phyloP scores from a whole-genome alignment of 1,140 invertebrate species.

The Ptiloglossa arizonensis region DNA sequence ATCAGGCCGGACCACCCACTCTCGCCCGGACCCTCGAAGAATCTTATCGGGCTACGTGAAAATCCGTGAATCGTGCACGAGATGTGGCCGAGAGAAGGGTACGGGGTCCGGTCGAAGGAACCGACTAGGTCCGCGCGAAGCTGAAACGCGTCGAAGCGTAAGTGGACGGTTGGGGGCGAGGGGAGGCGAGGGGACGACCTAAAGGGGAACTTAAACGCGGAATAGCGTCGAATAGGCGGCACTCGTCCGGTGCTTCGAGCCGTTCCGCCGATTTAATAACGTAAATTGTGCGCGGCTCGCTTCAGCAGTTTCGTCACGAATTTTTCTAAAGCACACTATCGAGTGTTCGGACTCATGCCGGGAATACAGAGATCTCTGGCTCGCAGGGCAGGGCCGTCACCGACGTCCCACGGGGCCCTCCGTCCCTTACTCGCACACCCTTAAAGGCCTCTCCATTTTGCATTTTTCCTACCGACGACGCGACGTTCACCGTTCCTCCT shows the following conservation, averaged over 20 bases:
- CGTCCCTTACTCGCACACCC: neutral
- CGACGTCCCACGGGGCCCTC: slow-evolving; percentile 34
- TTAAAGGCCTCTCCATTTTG: neutral
- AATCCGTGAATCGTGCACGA: slow-evolving; percentile 34
- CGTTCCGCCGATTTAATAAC: slow-evolving; percentile 79
- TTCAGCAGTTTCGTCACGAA: slow-evolving; percentile 79
- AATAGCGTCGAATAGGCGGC: slow-evolving; percentile 67
- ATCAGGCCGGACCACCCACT: no score
- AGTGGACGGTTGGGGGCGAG: neutral
- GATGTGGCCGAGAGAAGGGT: no score
- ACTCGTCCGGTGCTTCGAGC: slow-evolving; percentile 74
- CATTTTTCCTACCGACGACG: no score
- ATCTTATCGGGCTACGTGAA: slow-evolving; percentile 58
- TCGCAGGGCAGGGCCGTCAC: slow-evolving; percentile 20
- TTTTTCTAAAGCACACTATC: slow-evolving; percentile 81
- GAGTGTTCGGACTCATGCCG: slow-evolving; percentile 78
- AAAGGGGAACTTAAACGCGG: slow-evolving; percentile 63
- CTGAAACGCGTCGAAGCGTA: slow-evolving; percentile 28
- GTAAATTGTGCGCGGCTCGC: slow-evolving; percentile 74
- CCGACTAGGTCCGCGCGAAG: neutral
- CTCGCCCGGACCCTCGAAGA: slow-evolving; percentile 37
- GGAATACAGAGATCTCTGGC: slow-evolving; percentile 78
- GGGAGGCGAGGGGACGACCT: neutral
- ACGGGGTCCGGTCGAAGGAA: slow-evolving; percentile 3
- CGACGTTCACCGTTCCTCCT: neutral